Evolutionary conservation across 2,797 vertebrate species (phyloP).

Genomic region (Cryptoblepharus egeriae): DNA sequence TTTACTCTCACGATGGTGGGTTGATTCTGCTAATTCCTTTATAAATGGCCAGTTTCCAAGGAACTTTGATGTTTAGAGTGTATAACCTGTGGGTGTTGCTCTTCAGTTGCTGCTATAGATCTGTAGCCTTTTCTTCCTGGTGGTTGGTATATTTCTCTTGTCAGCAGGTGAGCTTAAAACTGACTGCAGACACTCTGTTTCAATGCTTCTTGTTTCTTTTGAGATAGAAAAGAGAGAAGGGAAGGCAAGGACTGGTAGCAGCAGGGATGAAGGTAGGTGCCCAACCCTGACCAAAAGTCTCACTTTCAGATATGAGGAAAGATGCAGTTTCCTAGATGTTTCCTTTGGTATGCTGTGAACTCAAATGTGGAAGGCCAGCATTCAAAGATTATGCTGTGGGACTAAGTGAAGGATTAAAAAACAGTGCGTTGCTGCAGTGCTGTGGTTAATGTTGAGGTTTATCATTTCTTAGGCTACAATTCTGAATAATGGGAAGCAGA

Average conservation of each 20-base stretch:
- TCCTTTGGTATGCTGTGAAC: not conserved
- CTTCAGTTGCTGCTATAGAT: not conserved
- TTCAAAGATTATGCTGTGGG: not conserved
- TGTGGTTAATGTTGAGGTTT: too few relatives aligned
- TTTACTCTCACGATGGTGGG: too few relatives aligned
- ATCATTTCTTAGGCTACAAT: too few relatives aligned
- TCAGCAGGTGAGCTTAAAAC: slow-evolving; percentile 8
- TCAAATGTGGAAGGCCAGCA: not conserved
- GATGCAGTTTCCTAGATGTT: not conserved
- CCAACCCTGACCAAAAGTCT: not conserved
- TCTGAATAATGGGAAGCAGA: too few relatives aligned
- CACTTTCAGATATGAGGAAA: not conserved
- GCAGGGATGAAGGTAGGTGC: not conserved
- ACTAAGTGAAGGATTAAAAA: not conserved
- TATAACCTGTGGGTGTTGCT: not conserved
- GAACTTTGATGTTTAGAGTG: not conserved
- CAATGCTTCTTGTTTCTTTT: not conserved
- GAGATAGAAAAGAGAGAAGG: not conserved
- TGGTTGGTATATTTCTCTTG: slow-evolving; percentile 20
- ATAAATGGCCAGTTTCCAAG: accelerated
- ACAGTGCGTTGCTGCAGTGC: not conserved
- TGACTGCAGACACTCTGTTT: not conserved
- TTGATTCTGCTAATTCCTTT: too few relatives aligned
- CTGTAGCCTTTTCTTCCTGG: slow-evolving; percentile 25
- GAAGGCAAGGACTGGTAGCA: not conserved